These are phyloP conservation scores for Prunella fulvescens DNA, from an alignment of 2,113 vertebrate genomes.

Conservation along the genomic window DNA sequence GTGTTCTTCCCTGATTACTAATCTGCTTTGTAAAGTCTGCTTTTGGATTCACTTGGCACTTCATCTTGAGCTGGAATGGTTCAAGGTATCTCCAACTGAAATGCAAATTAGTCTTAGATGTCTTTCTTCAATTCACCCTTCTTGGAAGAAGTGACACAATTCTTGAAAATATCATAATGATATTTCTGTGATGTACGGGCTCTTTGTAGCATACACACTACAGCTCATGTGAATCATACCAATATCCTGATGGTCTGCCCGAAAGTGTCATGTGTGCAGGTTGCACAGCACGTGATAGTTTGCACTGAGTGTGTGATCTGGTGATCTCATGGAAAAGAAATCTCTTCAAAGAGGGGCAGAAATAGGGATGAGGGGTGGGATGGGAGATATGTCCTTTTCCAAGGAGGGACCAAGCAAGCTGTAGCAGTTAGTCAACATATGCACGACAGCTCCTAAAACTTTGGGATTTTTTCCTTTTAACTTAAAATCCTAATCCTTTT, in stretches of 20 bases:
- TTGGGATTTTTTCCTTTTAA: neutral
- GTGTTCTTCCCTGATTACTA: neutral
- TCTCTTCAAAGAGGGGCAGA: neutral
- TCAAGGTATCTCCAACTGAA: slow-evolving; percentile 1
- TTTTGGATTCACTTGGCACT: neutral
- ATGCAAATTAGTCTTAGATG: slow-evolving; percentile 15
- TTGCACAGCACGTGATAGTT: neutral
- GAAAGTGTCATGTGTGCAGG: neutral
- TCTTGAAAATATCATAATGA: slow-evolving; percentile 22
- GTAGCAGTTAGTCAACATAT: neutral
- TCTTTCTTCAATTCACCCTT: neutral
- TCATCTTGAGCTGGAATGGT: neutral
- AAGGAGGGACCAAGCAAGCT: neutral
- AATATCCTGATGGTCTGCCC: neutral
- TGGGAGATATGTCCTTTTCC: neutral
- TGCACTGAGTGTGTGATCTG: neutral
- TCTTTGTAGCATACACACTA: neutral
- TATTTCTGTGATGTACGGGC: neutral
- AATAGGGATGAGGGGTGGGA: neutral
- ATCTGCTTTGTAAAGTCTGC: neutral
- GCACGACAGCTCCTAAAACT: neutral
- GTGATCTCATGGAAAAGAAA: neutral
- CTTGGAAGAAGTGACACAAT: slow-evolving; percentile 32
- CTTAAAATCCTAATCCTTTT: neutral
- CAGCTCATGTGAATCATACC: slow-evolving; percentile 20